Evolutionary conservation across 2,797 vertebrate genomes (phyloP), one percentile per base, ranked within the genome.

Genomic region (Sciaenops ocellatus): DNA sequence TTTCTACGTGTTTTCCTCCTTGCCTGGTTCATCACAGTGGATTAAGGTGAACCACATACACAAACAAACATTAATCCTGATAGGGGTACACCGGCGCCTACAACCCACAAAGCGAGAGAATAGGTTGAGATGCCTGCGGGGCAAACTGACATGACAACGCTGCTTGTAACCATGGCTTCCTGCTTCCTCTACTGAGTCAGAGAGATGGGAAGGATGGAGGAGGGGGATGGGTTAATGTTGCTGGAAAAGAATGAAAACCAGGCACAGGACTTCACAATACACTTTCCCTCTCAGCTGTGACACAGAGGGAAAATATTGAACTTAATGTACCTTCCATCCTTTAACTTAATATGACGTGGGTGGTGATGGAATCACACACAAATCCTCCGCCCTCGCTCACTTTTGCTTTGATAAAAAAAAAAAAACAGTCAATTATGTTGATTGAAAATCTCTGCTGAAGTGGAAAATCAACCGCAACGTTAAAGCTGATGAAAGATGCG

Each of bases 371-470:
- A 67, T 83, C 73, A 82, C 34, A 75, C 76, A 60, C 66, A 82
- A 78, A 79, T 56, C 74, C 65, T 65, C 34, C 7, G 1, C 42
- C 66, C 71, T 52, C 30, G 24, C 60, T 24, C 56, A 30, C 41
- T 77, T 63, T 51, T 15, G 56, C 64, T 30, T 72, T 62, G 30
- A 41, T 24, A n/a, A 69, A 70, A 59, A 52, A 67, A 51, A 54
- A 64, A 34, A 41, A 16, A 50, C 18, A 64, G 54, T 79, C 69
- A 82, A 80, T 85, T 81, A 81, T 51, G 72, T 52, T 84, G 75
- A 89, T 87, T 87, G 85, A 76, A 88, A 88, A 88, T 80, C 79
- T 85, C 68, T 74, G 67, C 41, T 30, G 78, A 78, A 54, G 79
- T 66, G 82, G 65, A 85, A 85, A 85, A 87, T 79, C 82, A 72